Evolutionary conservation across 2,797 vertebrate species (phyloP), one percentile per base, ranked within the genome.

Genomic region (Cossypha dichroa): DNA sequence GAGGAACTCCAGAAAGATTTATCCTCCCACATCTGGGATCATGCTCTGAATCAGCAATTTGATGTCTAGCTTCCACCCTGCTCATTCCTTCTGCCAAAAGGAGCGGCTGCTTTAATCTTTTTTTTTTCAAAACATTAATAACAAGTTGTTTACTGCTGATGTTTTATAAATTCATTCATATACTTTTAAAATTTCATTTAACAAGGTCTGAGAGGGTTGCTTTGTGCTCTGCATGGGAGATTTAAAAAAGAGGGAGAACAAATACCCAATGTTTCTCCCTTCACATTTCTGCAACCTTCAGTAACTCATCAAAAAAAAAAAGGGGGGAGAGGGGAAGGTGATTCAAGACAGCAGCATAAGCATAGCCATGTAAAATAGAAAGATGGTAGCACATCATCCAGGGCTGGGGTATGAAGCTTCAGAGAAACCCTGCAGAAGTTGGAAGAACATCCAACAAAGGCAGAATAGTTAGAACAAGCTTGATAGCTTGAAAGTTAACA

Each of bases 1-100:
- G 94, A 96, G 92, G 88, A 97, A 93, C 94, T 95, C 88, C 70
- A 88, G 62, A 90, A 96, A 93, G 91, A 93, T 93, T 91, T 94
- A 94, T 64, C 95, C 96, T 97, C 95, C 96, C 94, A 96, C 96
- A 96, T 91, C 82, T 96, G 92, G 86, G 93, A 96, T 96, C 91
- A 95, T 90, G 93, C 55, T 96, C 90, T 96, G 95, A 97, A 89
- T 96, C 96, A 97, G 96, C 94, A 95, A 93, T 76, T 62, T 95
- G 74, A 85, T 92, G 83, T 90, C 73, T 94, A 89, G 88, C 85
- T 96, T 96, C 89, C 91, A 97, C 95, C 95, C 93, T 87, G 58
- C 31, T 89, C 38, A 23, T 49, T 88, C 85, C 66, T 77, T 75
- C 76, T 97, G 94, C 93, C 96, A 96, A 94, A 72, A 93, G 89